Base-by-base conservation (phyloP, 1,140 invertebrate genomes). In the Holcopasites calliopsidis region DNA sequence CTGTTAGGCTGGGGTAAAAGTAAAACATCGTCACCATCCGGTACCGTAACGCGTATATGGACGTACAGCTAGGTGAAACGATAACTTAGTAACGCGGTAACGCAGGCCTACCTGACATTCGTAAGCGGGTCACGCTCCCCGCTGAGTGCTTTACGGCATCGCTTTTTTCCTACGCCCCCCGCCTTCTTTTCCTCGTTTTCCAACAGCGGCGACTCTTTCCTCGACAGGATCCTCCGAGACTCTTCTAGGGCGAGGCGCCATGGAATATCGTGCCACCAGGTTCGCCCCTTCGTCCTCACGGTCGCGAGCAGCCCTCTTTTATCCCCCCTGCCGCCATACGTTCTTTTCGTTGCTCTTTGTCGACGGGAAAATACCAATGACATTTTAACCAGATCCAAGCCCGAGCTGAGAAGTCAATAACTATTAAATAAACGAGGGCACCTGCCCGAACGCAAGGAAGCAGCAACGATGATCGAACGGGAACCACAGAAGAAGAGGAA, bases 61-160 rank as follows among this genome's bases (percentile, higher is more conserved):
- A 82, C 60, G 72, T 65, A 76, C 62, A 74, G 71, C 73, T 80
- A 70, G 78, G 66, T 82, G 77, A 82, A 69, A 65, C 76, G 79
- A 76, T 87, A 86, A 88, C 86, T 87, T 80, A 76, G 85, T 85
- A 86, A 88, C 85, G 79, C 70, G 76, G 78, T 78, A 81, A 85
- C 79, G 79, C 79, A 71, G 77, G 75, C 77, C 73, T 73, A 69
- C 80, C 88, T 86, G 87, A 88, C 86, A 89, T 89, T 88, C 75
- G 90, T 89, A 91, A 89, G 86, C 89, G 89, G 88, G 90, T 90
- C 90, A 91, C 90, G 90, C 86, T 81, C 87, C 84, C 84, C 70
- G 86, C 88, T 90, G 89, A 91, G 90, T 91, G 89, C 88, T 91
- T 91, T 91, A 91, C 86, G 88, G 88, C 90, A 90, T 89, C 89